Evolutionary conservation across 2,113 vertebrate genomes (phyloP).

Genomic region (Alouatta palliata): DNA sequence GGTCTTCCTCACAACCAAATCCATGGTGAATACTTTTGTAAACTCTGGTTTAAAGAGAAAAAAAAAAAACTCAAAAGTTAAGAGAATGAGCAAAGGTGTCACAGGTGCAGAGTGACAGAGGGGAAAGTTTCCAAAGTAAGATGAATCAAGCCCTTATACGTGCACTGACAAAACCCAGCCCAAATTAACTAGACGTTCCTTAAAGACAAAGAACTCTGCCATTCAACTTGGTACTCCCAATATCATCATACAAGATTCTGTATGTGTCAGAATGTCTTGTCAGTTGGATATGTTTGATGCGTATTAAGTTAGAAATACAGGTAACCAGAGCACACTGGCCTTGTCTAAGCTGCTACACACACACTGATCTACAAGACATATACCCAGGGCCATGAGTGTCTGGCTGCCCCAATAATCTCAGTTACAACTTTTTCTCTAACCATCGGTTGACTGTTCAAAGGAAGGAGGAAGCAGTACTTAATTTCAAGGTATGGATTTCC

Average conservation of each 20-base stretch:
- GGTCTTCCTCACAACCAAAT: background rate
- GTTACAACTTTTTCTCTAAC: background rate
- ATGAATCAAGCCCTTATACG: background rate
- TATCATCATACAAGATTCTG: background rate
- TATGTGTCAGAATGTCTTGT: background rate
- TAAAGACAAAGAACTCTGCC: background rate
- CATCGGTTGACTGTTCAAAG: background rate
- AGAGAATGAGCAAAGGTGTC: background rate
- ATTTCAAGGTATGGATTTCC: background rate
- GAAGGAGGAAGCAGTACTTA: constrained; percentile 7
- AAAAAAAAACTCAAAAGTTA: background rate
- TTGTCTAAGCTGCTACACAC: background rate
- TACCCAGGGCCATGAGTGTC: background rate
- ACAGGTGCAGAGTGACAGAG: background rate
- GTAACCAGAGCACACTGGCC: background rate
- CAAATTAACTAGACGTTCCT: background rate
- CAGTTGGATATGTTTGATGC: background rate
- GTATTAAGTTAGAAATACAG: background rate
- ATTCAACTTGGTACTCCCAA: background rate
- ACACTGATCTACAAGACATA: background rate
- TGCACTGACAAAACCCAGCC: background rate
- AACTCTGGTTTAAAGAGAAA: background rate
- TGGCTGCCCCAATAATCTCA: background rate
- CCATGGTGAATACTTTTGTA: background rate
- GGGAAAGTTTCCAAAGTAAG: background rate